Evolutionary conservation across 2,888 invertebrate genomes (phyloP), one percentile per base, ranked within the genome.

Genomic region (Unio pictorum): DNA sequence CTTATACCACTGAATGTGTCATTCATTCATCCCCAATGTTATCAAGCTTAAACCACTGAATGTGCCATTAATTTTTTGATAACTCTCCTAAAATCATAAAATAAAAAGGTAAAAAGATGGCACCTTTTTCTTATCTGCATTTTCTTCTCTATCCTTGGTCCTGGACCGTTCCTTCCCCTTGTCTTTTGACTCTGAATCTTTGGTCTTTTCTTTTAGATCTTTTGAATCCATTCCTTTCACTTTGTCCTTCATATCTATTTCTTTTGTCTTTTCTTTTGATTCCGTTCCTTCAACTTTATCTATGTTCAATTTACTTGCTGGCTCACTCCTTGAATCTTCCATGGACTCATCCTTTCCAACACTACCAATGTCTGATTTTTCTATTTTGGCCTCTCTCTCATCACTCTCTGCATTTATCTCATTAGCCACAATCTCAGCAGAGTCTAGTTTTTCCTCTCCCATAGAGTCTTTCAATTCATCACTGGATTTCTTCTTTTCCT

Each of bases 401-500:
- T 61, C 70, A 66, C 71, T 66, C 26, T 71, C 68, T 34, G 74
- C 74, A 15, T 69, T 67, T 62, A 68, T 69, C 17, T 61, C 63
- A 18, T 61, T 45, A 45, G 45, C 2, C 45, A 45, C 45, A 45
- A 11, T 45, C 45, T 45, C 45, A 15, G 45, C 68, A 18, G 55
- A 64, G 23, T 73, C 61, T 18, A 20, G 62, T 45, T 67, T 55
- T 26, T 70, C 59, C 57, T 56, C 23, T 64, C 57, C 68, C 15
- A 1, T 8, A 34, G 34, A 34, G 34, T 34, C 34, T 34, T 34
- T 34, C 34, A 45, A 45, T 55, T 67, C 61, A 7, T 68, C 65
- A 1, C 69, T 60, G n/a, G 30, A 45, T 45, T 45, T 60, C 17
- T 66, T 68, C 30, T 74, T 71, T 61, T 87, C 88, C 59, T 82